phyloP scores from a whole-genome alignment of 2,113 vertebrate species.

The Pithys albifrons region DNA sequence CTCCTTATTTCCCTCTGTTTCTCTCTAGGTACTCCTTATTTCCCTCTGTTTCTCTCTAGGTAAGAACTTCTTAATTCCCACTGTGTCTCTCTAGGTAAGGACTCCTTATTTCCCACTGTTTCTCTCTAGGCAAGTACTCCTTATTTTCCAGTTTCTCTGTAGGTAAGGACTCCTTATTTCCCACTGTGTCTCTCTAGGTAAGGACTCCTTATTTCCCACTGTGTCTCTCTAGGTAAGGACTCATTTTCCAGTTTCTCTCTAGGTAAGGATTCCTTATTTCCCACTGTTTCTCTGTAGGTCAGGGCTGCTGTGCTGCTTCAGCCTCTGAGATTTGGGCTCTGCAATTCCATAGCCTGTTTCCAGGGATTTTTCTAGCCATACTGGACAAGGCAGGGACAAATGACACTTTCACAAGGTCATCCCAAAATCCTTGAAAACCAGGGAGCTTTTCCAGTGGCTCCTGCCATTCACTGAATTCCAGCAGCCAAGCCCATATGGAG shows the following conservation, averaged over 20 bases:
- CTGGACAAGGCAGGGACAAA: constrained; percentile 37
- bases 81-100: too few relatives aligned
- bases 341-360: neutral
- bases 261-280: neutral
- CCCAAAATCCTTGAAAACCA: constrained; percentile 20
- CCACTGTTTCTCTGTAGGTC: neutral
- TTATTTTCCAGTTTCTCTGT: neutral
- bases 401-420: constrained; percentile 35
- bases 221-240: too few relatives aligned
- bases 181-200: neutral
- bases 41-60: too few relatives aligned
- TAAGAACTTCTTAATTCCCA: too few relatives aligned
- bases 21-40: neutral
- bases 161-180: too few relatives aligned
- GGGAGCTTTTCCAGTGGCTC: constrained; percentile 7
- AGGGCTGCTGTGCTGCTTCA: neutral
- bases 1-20: neutral
- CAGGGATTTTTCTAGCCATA: neutral
- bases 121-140: neutral
- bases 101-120: neutral
- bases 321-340: neutral
- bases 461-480: neutral
- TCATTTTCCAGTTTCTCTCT: too few relatives aligned
- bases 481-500: constrained; percentile 51
- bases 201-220: too few relatives aligned